phyloP scores from a whole-genome alignment of 1,140 invertebrate species.

The Macrotrachela quadricornifera region DNA sequence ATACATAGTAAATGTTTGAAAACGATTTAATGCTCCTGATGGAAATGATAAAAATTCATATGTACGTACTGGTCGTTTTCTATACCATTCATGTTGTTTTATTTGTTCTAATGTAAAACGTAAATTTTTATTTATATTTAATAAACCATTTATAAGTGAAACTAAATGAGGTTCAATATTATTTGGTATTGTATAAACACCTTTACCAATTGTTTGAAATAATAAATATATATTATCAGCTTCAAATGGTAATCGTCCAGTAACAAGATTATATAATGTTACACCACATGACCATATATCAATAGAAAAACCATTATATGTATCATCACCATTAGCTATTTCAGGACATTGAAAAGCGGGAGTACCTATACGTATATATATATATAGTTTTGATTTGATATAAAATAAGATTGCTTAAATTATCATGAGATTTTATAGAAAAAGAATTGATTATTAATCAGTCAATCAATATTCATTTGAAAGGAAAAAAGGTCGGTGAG shows the following conservation, averaged over 20 bases:
- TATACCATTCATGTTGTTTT: slow-evolving; percentile 57
- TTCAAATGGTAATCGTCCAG: slow-evolving; percentile 83
- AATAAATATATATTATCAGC: slow-evolving; percentile 83
- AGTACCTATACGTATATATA: slow-evolving; percentile 68
- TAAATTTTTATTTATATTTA: background rate
- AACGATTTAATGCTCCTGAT: too few relatives aligned
- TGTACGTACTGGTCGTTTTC: slow-evolving; percentile 40
- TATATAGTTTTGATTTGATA: too few relatives aligned
- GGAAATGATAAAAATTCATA: too few relatives aligned
- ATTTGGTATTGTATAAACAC: too few relatives aligned
- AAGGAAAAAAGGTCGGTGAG: too few relatives aligned
- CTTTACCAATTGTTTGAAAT: slow-evolving; percentile 55
- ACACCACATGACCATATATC: slow-evolving; percentile 93
- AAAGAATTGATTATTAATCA: too few relatives aligned
- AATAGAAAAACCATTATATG: slow-evolving; percentile 41
- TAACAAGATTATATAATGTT: slow-evolving; percentile 81
- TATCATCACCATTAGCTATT: slow-evolving; percentile 34
- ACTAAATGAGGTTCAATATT: slow-evolving; percentile 41
- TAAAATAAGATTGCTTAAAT: too few relatives aligned
- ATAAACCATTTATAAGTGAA: slow-evolving; percentile 40
- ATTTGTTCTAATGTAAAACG: slow-evolving; percentile 52
- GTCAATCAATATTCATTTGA: too few relatives aligned
- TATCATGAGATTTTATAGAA: too few relatives aligned
- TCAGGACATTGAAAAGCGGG: slow-evolving; percentile 97
- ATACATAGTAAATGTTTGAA: too few relatives aligned